A percentile compares a stretch with the other conserved stretches of the same genome.
phyloP scores from a whole-genome alignment of 2,888 invertebrate species.

The Anaspis maculata region DNA sequence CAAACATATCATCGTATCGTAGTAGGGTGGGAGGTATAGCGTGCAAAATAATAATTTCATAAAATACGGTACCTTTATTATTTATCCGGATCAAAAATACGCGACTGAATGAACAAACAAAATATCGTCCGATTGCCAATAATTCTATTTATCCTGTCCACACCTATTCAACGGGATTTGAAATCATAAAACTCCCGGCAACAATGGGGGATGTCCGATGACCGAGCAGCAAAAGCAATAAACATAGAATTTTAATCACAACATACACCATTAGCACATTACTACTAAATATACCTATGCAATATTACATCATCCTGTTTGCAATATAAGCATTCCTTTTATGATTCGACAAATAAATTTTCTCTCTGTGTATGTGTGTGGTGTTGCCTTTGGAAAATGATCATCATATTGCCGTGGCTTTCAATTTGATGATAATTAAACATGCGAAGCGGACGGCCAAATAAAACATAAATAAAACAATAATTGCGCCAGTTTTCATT shows the following conservation, averaged over 20 bases:
- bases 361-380: too few species aligned
- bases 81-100: conserved; percentile 37
- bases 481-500: conserved; percentile 10
- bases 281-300: conserved; percentile 40
- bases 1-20: conserved; percentile 7
- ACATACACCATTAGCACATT: conserved; percentile 43
- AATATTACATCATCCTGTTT: conserved; percentile 37
- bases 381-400: conserved; percentile 22
- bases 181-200: conserved; percentile 34
- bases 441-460: conserved; percentile 22
- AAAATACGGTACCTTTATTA: conserved; percentile 34
- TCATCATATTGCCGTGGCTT: conserved; percentile 29
- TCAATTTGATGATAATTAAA: conserved; percentile 31
- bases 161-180: conserved; percentile 28
- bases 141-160: conserved; percentile 40
- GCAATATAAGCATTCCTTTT: conserved; percentile 40
- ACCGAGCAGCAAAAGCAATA: conserved; percentile 35
- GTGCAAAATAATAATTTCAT: conserved; percentile 25
- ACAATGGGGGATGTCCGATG: conserved; percentile 35
- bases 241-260: conserved; percentile 44
- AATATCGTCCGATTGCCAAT: conserved; percentile 41
- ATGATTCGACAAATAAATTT: conserved; percentile 41
- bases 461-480: conserved; percentile 26
- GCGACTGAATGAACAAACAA: conserved; percentile 40
- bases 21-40: background rate